These are phyloP conservation scores for Amphipyra tragopoginis DNA, from an alignment of 2,888 invertebrate genomes.

Conservation along the genomic window DNA sequence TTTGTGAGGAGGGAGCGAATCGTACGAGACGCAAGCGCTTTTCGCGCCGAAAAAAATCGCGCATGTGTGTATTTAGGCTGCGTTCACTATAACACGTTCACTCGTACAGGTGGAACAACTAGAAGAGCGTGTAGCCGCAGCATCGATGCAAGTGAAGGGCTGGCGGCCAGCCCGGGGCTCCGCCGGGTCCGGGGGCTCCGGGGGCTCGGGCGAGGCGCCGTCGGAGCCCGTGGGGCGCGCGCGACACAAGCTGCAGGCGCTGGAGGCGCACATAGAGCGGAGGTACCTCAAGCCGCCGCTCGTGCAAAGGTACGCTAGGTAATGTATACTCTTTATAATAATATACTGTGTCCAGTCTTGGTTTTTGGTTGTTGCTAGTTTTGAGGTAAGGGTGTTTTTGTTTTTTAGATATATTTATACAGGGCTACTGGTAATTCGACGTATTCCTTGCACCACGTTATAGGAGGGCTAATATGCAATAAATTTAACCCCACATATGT, in stretches of 20 bases:
- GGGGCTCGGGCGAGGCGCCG: slow-evolving; percentile 88
- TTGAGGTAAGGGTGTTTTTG: slow-evolving; percentile 5
- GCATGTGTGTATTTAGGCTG: too few species aligned
- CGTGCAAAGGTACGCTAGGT: slow-evolving; percentile 90
- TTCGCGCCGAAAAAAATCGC: too few species aligned
- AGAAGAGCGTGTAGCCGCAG: slow-evolving; percentile 96
- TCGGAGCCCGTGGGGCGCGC: slow-evolving; percentile 94
- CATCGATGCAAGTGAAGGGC: slow-evolving; percentile 97
- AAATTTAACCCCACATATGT: too few species aligned
- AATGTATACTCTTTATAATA: slow-evolving; percentile 62
- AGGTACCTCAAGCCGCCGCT: slow-evolving; percentile 98
- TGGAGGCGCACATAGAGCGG: slow-evolving; percentile 97
- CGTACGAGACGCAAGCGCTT: too few species aligned
- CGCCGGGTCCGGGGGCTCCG: slow-evolving; percentile 72
- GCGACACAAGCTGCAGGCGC: slow-evolving; percentile 93
- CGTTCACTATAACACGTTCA: too few species aligned
- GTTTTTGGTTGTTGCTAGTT: slow-evolving; percentile 10
- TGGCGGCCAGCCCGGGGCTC: slow-evolving; percentile 91
- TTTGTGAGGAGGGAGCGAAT: too few species aligned
- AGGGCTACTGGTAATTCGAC: too few species aligned
- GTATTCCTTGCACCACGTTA: too few species aligned
- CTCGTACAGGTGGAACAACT: slow-evolving; percentile 92
- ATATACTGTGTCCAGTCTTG: neutral
- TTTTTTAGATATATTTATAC: too few species aligned
- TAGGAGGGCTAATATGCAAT: too few species aligned